phyloP scores from a whole-genome alignment of 2,113 vertebrate species.

The Tragelaphus imberbis region DNA sequence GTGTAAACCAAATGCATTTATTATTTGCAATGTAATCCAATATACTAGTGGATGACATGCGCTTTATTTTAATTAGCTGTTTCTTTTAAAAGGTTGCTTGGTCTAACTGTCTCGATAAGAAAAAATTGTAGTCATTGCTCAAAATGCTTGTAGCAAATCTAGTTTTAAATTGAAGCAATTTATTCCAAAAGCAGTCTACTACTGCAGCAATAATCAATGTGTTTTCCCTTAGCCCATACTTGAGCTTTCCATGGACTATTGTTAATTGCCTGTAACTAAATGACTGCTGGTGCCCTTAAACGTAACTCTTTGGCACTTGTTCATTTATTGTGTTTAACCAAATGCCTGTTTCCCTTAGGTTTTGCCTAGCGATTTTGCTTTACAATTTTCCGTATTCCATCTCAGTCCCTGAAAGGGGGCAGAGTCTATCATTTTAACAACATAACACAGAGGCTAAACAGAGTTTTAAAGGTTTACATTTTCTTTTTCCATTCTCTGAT shows the following conservation, averaged over 20 bases:
- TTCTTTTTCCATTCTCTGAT: conserved; percentile 68
- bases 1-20: conserved; percentile 71
- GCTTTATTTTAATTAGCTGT: conserved; percentile 81
- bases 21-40: conserved; percentile 61
- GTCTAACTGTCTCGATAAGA: conserved; percentile 74
- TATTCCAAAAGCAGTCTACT: conserved; percentile 80
- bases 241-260: conserved; percentile 74
- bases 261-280: conserved; percentile 84
- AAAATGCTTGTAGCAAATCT: conserved; percentile 81
- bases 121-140: conserved; percentile 78
- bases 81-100: conserved; percentile 69
- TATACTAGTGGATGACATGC: conserved; percentile 51
- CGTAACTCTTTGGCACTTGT: conserved; percentile 73
- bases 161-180: conserved; percentile 83
- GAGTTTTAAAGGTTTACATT: conserved; percentile 71
- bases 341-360: conserved; percentile 72
- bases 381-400: conserved; percentile 65
- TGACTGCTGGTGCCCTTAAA: conserved; percentile 78
- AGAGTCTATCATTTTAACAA: conserved; percentile 70
- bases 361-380: conserved; percentile 70
- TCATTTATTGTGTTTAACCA: conserved; percentile 79
- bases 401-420: conserved; percentile 64
- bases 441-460: conserved; percentile 61
- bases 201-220: conserved; percentile 80
- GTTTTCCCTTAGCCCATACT: conserved; percentile 75